phyloP scores from a whole-genome alignment of 2,113 vertebrate genomes.

The Elephas maximus region DNA sequence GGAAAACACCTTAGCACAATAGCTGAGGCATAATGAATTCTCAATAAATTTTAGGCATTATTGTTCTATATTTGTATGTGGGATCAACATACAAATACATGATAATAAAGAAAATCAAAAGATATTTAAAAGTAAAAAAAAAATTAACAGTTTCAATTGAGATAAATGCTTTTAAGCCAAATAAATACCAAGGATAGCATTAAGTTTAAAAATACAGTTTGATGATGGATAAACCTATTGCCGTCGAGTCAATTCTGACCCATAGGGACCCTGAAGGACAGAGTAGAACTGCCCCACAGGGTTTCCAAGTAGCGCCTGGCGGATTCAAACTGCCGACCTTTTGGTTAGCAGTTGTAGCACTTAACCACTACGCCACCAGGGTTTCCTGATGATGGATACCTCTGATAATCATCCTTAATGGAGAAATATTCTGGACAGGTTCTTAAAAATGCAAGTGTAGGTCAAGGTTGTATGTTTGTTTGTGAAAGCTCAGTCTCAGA shows the following conservation, averaged over 20 bases:
- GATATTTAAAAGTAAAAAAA: conserved; percentile 8
- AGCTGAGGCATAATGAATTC: not conserved
- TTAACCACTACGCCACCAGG: too few relatives aligned
- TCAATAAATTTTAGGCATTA: conserved; percentile 46
- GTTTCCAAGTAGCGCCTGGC: too few relatives aligned
- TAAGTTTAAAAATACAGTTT: conserved; percentile 15
- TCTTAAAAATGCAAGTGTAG: not conserved
- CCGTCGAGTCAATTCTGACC: too few relatives aligned
- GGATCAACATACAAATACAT: not conserved
- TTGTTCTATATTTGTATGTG: conserved; percentile 10
- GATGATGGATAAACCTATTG: not conserved
- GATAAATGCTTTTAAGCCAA: not conserved
- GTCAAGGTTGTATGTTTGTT: not conserved
- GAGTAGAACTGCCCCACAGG: too few relatives aligned
- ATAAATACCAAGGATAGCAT: not conserved
- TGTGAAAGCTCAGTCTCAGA: not conserved
- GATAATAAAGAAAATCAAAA: conserved; percentile 3
- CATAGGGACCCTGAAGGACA: too few relatives aligned
- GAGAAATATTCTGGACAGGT: conserved; percentile 7
- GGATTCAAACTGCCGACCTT: too few relatives aligned
- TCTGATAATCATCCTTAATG: not conserved
- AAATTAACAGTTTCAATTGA: conserved; percentile 32
- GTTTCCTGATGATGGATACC: not conserved
- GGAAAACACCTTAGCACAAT: not conserved
- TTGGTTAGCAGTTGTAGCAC: too few relatives aligned